These are phyloP conservation scores for Nephrotoma flavescens DNA, from an alignment of 2,888 invertebrate species.

Conservation along the genomic window DNA sequence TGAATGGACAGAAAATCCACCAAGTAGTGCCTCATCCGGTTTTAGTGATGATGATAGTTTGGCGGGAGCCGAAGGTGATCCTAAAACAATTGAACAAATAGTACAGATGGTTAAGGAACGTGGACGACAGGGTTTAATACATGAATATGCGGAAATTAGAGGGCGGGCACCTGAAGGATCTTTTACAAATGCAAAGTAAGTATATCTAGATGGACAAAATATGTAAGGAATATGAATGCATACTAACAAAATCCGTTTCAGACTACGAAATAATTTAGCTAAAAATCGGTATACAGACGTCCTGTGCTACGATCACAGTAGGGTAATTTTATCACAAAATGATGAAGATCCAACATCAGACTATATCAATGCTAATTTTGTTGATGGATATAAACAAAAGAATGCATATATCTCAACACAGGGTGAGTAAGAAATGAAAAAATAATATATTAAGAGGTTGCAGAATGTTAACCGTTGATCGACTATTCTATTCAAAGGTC, in stretches of 20 bases:
- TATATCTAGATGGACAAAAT: constrained; percentile 9
- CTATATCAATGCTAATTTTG: constrained; percentile 96
- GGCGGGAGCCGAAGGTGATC: constrained; percentile 52
- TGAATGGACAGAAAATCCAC: constrained; percentile 42
- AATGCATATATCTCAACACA: constrained; percentile 97
- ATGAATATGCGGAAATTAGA: constrained; percentile 81
- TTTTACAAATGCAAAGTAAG: constrained; percentile 72
- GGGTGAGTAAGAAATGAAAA: constrained; percentile 38
- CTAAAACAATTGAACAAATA: constrained; percentile 51
- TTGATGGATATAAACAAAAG: constrained; percentile 94
- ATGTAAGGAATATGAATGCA: neutral
- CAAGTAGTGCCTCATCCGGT: constrained; percentile 63
- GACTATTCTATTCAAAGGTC: constrained; percentile 40
- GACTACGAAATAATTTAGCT: constrained; percentile 53
- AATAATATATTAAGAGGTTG: neutral
- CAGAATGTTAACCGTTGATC: neutral
- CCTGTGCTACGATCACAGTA: constrained; percentile 87
- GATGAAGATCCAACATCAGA: constrained; percentile 67
- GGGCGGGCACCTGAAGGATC: constrained; percentile 71
- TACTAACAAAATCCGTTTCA: constrained; percentile 19
- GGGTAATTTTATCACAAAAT: constrained; percentile 68
- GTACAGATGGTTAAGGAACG: constrained; percentile 48
- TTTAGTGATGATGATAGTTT: constrained; percentile 85
- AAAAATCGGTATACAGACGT: constrained; percentile 93
- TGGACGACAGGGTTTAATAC: constrained; percentile 65